A percentile compares a stretch with the other conserved stretches of the same genome.
phyloP scores from a whole-genome alignment of 2,797 vertebrate species.

The Pangasius sanitwongsei region DNA sequence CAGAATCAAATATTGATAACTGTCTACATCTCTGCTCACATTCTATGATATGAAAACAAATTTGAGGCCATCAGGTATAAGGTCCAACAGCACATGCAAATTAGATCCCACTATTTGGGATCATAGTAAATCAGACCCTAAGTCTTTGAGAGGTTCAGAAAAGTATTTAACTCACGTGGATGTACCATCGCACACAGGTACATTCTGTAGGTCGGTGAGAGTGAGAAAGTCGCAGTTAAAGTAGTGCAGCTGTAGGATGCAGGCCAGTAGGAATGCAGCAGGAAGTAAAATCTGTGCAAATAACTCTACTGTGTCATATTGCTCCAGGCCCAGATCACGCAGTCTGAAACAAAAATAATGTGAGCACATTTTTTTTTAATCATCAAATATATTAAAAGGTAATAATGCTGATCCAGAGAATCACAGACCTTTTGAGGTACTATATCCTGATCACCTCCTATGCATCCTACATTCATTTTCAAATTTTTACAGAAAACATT shows the following conservation, averaged over 20 bases:
- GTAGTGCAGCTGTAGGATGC: conserved; percentile 81
- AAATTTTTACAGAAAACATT: neutral
- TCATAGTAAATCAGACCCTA: neutral
- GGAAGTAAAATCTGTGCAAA: conserved; percentile 78
- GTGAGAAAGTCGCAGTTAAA: conserved; percentile 78
- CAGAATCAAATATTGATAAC: conserved; percentile 6
- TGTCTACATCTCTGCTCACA: neutral
- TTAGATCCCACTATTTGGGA: neutral
- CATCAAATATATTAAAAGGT: neutral
- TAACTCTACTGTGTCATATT: conserved; percentile 71
- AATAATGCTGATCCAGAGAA: neutral
- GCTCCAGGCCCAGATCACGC: conserved; percentile 76
- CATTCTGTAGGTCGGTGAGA: conserved; percentile 74
- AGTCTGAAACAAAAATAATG: conserved; percentile 63
- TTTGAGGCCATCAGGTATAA: neutral
- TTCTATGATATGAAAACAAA: neutral
- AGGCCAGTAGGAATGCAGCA: conserved; percentile 76
- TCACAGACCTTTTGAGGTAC: neutral
- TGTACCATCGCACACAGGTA: conserved; percentile 61
- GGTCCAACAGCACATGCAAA: neutral
- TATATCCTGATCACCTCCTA: neutral
- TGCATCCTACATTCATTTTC: neutral
- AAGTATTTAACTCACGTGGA: conserved; percentile 23
- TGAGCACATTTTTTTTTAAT: neutral
- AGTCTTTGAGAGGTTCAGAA: neutral